phyloP scores from a whole-genome alignment of 2,888 invertebrate genomes.

The Actias luna region DNA sequence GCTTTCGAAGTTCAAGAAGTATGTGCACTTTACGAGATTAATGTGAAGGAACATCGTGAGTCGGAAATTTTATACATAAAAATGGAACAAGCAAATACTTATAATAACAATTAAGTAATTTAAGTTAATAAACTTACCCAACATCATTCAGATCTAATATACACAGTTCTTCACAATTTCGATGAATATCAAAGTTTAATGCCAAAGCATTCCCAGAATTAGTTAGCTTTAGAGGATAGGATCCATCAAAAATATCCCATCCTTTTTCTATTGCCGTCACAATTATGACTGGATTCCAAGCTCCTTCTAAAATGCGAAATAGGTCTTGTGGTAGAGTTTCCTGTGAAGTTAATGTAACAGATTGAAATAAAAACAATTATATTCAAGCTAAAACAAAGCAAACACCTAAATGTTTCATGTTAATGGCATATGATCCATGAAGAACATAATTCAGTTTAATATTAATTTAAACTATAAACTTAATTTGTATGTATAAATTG shows the following conservation, averaged over 20 bases:
- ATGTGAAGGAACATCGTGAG: no score
- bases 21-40: no score
- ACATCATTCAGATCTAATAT: slow-evolving; percentile 82
- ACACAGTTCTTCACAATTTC: slow-evolving; percentile 56
- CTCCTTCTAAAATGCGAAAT: slow-evolving; percentile 87
- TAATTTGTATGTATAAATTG: no score
- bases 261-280: slow-evolving; percentile 88
- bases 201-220: slow-evolving; percentile 86
- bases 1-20: no score
- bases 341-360: slow-evolving; percentile 57
- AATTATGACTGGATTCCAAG: slow-evolving; percentile 88
- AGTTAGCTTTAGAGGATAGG: slow-evolving; percentile 88
- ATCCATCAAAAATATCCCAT: slow-evolving; percentile 94
- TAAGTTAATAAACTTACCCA: slow-evolving; percentile 66
- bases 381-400: neutral
- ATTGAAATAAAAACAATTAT: neutral
- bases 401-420: neutral
- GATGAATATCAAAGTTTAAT: slow-evolving; percentile 74
- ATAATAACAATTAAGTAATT: no score
- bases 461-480: no score
- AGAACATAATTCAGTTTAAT: no score
- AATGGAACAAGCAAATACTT: neutral
- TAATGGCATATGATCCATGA: neutral
- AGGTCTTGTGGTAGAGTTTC: slow-evolving; percentile 85
- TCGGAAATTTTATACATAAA: no score